These are phyloP conservation scores for Sminthurides aquaticus DNA, from an alignment of 2,888 invertebrate species.

Conservation along the genomic window DNA sequence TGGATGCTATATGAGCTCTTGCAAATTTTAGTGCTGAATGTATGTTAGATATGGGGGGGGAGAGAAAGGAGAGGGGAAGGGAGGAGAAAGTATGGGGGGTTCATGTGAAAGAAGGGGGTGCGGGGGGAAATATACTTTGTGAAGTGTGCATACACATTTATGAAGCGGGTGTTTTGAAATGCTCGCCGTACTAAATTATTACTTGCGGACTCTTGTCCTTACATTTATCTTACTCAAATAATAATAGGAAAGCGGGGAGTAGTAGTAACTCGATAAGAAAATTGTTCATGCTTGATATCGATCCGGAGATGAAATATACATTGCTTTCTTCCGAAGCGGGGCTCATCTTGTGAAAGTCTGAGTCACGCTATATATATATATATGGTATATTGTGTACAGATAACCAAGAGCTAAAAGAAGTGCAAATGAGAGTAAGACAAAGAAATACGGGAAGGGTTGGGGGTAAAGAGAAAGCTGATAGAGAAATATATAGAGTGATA, in stretches of 20 bases:
- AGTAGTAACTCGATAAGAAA: neutral
- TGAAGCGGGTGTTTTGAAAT: too few species aligned
- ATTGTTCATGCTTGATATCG: neutral
- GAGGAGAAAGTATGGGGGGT: neutral
- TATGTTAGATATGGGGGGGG: too few species aligned
- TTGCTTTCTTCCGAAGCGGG: neutral
- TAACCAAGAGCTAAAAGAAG: neutral
- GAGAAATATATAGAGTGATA: too few species aligned
- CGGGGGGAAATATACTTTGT: neutral
- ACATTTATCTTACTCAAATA: neutral
- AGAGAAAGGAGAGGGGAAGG: neutral
- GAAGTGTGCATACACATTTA: neutral
- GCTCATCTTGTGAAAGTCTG: neutral
- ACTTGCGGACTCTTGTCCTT: neutral
- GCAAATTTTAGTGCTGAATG: too few species aligned
- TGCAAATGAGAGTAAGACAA: neutral
- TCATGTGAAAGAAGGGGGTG: neutral
- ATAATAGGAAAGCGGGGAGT: neutral
- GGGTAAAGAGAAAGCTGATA: too few species aligned
- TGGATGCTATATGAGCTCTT: too few species aligned
- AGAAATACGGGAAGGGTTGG: too few species aligned
- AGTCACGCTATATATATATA: neutral
- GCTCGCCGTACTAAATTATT: neutral
- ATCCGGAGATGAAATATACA: neutral
- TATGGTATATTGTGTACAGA: too few species aligned